Evolutionary conservation across 2,888 invertebrate genomes (phyloP), one percentile per base, ranked within the genome.

Genomic region (Platypus cylindrus): DNA sequence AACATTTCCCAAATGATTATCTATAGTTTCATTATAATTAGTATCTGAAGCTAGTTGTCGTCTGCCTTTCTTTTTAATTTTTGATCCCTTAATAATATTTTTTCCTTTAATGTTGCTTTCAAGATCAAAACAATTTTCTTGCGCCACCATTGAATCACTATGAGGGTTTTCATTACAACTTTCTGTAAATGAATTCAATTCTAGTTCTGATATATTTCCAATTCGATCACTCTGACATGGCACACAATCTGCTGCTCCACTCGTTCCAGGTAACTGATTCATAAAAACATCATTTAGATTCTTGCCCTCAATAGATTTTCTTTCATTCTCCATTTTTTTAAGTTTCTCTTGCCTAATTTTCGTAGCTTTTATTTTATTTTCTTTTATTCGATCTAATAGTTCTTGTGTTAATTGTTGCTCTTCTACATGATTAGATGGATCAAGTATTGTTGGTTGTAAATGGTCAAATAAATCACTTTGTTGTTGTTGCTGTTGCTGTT

Each of bases 311-410:
- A n/a, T n/a, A n/a, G n/a, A n/a, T 32, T 29, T 35, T 9, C 37
- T 37, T 17, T 38, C 44, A 18, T 40, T 36, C 40, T 29, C 23
- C 13, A 41, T 40, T 38, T 41, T 45, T 31, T 30, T 40, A 18
- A 52, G 56, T 11, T 61, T 50, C 36, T 53, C 48, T 32, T 39
- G 41, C 31, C 51, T 51, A 53, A 66, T 30, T 57, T 60, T 46
- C 50, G 65, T 45, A 14, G 61, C 61, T 47, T 66, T 52, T 45
- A 58, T 55, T 42, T 46, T 53, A 44, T 59, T 61, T 29, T 48
- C 65, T 32, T 75, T 67, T 52, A 82, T 85, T 45, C 68, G 68
- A 15, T 79, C 68, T 59, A 83, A 76, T 49, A 74, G 69, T 32
- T 78, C 82, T 1, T 76, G 69, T 2, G 65, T 68, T 8, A 76